Percentiles rank a stretch among this genome's conserved stretches.
Conservation (phyloP, 2,113 vertebrate species). For the Peromyscus polionotus region DNA sequence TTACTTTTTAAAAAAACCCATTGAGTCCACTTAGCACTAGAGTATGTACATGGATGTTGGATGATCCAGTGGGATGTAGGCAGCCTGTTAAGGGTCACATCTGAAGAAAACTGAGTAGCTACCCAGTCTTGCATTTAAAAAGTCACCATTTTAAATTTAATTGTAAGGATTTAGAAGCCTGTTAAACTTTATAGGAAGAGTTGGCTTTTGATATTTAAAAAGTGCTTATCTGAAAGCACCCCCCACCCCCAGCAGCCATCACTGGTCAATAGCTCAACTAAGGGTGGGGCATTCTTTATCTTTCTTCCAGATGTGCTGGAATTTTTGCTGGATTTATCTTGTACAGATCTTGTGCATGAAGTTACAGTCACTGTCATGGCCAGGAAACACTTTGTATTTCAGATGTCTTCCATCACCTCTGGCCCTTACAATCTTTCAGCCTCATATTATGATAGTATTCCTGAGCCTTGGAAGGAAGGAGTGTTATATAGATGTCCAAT, state of each 20-base stretch:
- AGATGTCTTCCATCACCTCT: neutral
- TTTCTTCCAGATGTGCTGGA: no score
- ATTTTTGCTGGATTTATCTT: neutral
- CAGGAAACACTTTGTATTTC: neutral
- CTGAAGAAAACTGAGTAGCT: neutral
- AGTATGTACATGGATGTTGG: neutral
- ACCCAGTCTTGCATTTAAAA: slow-evolving; percentile 17
- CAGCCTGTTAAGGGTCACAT: neutral
- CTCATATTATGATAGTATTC: no score
- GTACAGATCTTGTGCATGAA: neutral
- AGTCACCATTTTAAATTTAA: slow-evolving; percentile 22
- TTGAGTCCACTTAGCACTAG: no score
- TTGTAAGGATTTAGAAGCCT: neutral
- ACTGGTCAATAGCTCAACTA: neutral
- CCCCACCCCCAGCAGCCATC: neutral
- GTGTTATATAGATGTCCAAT: neutral
- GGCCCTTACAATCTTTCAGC: neutral
- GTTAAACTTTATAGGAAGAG: neutral
- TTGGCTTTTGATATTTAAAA: no score
- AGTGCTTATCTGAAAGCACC: no score
- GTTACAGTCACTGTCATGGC: neutral
- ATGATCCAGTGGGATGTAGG: neutral
- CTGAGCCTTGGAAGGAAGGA: neutral
- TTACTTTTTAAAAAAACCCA: neutral
- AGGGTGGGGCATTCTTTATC: no score